Percentiles rank a stretch among this genome's conserved stretches.
These are phyloP conservation scores for Chouioia cunea DNA, from an alignment of 2,888 invertebrate genomes.

Conservation along the genomic window DNA sequence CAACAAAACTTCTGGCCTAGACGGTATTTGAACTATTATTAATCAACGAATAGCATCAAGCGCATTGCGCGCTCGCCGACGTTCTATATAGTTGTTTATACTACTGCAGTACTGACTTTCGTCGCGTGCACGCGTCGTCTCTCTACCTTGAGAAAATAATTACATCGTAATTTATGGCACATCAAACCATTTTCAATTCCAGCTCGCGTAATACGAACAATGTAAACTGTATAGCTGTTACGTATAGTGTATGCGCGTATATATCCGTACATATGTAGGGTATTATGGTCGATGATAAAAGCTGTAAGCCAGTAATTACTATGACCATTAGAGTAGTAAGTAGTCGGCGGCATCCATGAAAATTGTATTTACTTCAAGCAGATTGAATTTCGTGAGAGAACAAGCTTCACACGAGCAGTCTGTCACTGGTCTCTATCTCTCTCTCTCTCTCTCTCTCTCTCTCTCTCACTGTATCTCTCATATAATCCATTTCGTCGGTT, in stretches of 20 bases:
- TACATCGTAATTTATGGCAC: conserved; percentile 38
- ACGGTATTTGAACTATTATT: too few species aligned
- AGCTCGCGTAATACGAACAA: neutral
- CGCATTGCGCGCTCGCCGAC: too few species aligned
- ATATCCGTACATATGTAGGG: neutral
- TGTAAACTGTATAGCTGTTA: neutral
- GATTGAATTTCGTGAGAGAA: conserved; percentile 7
- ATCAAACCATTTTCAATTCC: conserved; percentile 37
- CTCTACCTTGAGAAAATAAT: conserved; percentile 34
- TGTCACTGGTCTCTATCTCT: too few species aligned
- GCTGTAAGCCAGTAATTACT: conserved; percentile 34
- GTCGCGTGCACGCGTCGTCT: conserved; percentile 4
- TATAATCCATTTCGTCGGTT: neutral
- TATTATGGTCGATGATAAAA: conserved; percentile 28
- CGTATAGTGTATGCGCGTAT: neutral
- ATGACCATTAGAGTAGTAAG: conserved; percentile 23
- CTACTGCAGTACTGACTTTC: too few species aligned
- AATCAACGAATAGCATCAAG: too few species aligned
- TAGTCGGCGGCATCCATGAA: neutral
- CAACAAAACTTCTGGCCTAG: too few species aligned
- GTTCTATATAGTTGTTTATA: too few species aligned
- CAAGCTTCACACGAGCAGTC: conserved; percentile 2
- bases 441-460: neutral
- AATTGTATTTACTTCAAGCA: conserved; percentile 20
- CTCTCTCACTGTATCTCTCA: neutral